These are phyloP conservation scores for Drosophila sp. DNA, from an alignment of 1,140 invertebrate genomes.

Conservation along the genomic window DNA sequence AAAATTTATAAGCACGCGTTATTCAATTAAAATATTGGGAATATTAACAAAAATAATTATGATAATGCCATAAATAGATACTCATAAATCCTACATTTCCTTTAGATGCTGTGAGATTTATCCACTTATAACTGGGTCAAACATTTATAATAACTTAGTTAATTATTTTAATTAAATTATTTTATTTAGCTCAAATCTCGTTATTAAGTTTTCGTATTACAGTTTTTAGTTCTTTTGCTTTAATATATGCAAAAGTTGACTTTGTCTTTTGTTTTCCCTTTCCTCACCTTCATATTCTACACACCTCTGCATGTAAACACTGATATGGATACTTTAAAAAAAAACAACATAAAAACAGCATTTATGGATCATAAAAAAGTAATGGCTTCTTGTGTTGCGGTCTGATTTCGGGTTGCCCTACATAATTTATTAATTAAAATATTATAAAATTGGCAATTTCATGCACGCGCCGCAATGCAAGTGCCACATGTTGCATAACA, in stretches of 20 bases:
- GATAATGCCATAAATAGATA: not conserved
- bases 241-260: no score
- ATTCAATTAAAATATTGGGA: constrained; percentile 29
- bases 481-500: constrained; percentile 70
- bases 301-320: not conserved
- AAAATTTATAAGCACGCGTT: constrained; percentile 11
- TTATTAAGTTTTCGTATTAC: no score
- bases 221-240: no score
- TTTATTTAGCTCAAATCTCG: no score
- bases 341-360: not conserved
- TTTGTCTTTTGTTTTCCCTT: no score
- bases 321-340: not conserved
- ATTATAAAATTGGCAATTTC: constrained; percentile 40
- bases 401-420: constrained; percentile 33
- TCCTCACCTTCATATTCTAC: not conserved
- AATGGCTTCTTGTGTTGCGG: constrained; percentile 23
- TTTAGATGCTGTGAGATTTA: constrained; percentile 25
- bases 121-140: no score
- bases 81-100: constrained; percentile 8
- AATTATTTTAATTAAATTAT: no score
- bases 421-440: constrained; percentile 57
- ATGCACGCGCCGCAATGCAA: constrained; percentile 45
- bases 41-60: not conserved
- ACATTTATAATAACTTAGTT: no score
- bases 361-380: constrained; percentile 24